Base-by-base conservation (phyloP, 2,888 invertebrate species). In the Stegophylla sp. region DNA sequence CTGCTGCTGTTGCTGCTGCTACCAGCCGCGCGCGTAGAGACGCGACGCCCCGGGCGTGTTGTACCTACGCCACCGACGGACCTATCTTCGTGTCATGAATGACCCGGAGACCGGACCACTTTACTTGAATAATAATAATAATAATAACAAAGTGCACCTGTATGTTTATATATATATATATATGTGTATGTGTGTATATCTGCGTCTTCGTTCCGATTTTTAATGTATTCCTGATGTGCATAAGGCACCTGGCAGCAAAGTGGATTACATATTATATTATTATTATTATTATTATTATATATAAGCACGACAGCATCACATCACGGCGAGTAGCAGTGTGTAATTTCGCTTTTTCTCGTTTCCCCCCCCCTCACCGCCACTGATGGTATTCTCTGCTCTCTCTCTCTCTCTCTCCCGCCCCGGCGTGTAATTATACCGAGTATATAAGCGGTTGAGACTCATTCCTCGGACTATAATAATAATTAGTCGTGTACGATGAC, bases 161-260 rank as follows among this genome's bases (percentile, higher is more conserved):
- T n/a, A n/a, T n/a, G n/a, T n/a, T n/a, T n/a, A n/a, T n/a, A n/a
- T n/a, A n/a, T n/a, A n/a, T n/a, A n/a, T n/a, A n/a, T n/a, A n/a
- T n/a, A n/a, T n/a, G n/a, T n/a, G n/a, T n/a, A n/a, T n/a, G n/a
- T n/a, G n/a, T 43, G 15, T 59, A 59, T n/a, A n/a, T n/a, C 1
- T 61, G 17, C 43, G 28, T 53, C 28, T n/a, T 28, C 17, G 43
- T 45, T 67, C 67, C 45, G 1, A 15, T 69, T 79, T n/a, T 79
- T 79, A 79, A 79, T 79, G 79, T 69, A 71, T 71, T 79, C 71
- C 48, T 79, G 79, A 79, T 79, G 79, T 71, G 79, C 79, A 79
- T 79, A 79, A 71, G 71, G 79, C 79, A 79, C 79, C 79, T 61
- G 69, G 69, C 79, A 69, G 61, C 51, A 61, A 71, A 79, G 79